Conservation (phyloP, 37 sponge, comb jelly and placozoan genomes). For the Tethya wilhelma region DNA sequence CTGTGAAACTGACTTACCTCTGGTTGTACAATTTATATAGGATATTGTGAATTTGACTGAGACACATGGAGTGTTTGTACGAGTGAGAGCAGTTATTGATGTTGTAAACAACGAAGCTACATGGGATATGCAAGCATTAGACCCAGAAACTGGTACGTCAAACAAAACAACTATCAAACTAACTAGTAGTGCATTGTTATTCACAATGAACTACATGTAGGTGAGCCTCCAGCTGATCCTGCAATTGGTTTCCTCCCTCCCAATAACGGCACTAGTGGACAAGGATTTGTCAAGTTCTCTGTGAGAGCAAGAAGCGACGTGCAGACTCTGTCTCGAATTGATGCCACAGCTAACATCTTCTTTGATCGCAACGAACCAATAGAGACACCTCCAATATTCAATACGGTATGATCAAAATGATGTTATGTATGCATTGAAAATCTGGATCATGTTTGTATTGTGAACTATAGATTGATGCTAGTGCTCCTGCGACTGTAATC, state of each 20-base stretch:
- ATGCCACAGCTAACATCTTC: slow-evolving; percentile 28
- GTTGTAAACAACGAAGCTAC: slow-evolving; percentile 18
- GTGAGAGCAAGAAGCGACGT: slow-evolving; percentile 5
- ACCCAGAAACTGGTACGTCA: slow-evolving; percentile 31
- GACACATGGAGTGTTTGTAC: slow-evolving; percentile 27
- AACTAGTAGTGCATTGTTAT: neutral
- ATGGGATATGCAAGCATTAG: slow-evolving; percentile 38
- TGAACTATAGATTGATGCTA: neutral
- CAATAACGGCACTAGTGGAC: slow-evolving; percentile 45
- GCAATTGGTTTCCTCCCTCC: slow-evolving; percentile 37
- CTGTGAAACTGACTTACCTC: no score
- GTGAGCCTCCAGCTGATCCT: slow-evolving; percentile 30
- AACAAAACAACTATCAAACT: neutral
- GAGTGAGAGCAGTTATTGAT: slow-evolving; percentile 31
- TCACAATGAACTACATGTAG: neutral
- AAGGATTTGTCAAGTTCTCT: slow-evolving; percentile 34
- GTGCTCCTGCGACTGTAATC: neutral
- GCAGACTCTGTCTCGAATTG: neutral
- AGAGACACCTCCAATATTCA: slow-evolving; percentile 38
- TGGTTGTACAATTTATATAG: neutral
- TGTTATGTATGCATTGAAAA: no score
- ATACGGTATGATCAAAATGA: slow-evolving; percentile 37
- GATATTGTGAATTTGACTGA: slow-evolving; percentile 7
- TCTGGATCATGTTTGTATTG: neutral
- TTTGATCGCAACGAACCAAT: slow-evolving; percentile 44